phyloP scores from a whole-genome alignment of 2,888 invertebrate genomes.

The Trichopria drosophilae region DNA sequence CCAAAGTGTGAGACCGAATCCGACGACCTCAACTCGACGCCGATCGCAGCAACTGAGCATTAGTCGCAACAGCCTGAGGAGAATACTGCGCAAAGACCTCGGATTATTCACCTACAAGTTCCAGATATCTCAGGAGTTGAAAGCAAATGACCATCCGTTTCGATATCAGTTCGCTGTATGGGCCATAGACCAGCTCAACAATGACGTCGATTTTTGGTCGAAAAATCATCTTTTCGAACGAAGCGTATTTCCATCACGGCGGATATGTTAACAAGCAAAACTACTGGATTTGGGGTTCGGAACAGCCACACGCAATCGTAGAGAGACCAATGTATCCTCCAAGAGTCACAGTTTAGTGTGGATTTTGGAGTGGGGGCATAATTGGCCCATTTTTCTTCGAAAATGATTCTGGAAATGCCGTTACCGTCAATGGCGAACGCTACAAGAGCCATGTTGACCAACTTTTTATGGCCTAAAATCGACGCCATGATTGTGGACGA shows the following conservation, averaged over 20 bases:
- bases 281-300: conserved; percentile 42
- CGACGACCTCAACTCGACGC: neutral
- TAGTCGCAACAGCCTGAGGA: neutral
- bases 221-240: conserved; percentile 40
- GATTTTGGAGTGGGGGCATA: conserved; percentile 49
- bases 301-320: conserved; percentile 41
- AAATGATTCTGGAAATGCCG: conserved; percentile 40
- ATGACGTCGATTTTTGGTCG: conserved; percentile 32
- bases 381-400: conserved; percentile 49
- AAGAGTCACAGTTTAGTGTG: conserved; percentile 50
- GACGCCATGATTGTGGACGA: conserved; percentile 5
- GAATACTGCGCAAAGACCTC: conserved; percentile 2
- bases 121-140: too few relatives aligned
- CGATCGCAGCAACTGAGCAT: conserved; percentile 7
- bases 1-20: neutral
- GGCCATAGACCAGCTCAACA: neutral
- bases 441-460: conserved; percentile 2
- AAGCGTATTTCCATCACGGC: conserved; percentile 45
- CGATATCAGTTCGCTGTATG: neutral
- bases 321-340: conserved; percentile 47
- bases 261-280: conserved; percentile 52
- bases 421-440: conserved; percentile 18
- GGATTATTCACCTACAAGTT: too few relatives aligned
- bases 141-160: too few relatives aligned
- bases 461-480: neutral